Base-by-base conservation (phyloP, 2,797 vertebrate genomes). In the Lophotriccus pileatus region DNA sequence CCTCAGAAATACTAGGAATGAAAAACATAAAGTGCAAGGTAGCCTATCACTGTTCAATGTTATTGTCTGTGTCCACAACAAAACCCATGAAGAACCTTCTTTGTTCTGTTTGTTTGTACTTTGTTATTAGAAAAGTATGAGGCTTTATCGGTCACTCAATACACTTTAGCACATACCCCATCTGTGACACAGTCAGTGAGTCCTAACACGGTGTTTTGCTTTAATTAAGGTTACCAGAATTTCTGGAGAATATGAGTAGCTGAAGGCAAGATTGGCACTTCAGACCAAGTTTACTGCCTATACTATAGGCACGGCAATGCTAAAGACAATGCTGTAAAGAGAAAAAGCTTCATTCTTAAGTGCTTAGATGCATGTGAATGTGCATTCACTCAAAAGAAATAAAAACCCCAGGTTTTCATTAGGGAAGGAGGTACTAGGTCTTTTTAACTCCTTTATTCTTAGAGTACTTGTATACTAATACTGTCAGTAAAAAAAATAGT, bases 241-340 rank as follows among this genome's bases (percentile, higher is more conserved):
- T 59, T 77, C 49, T 75, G 23, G 70, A 72, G 28, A 30, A 27
- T 59, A 37, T 55, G 24, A 25, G 36, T 10, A 78, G 47, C 14
- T 74, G 23, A 50, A 84, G 53, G 19, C 14, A 67, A 63, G 43
- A 70, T 11, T 16, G 19, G 4, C 12, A 43, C 14, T 63, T 84
- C 24, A 34, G 22, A 30, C 4, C 19, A 46, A n/a, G 2, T 58
- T 66, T 49, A 62, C 22, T 53, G 19, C 18, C 24, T 25, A 6
- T 20, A 44, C 1, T 6, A 23, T 10, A 46, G 28, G 7, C 9
- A 58, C 14, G 9, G 3, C 6, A 73, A 10, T 8, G 2, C 18
- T 58, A 74, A 81, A 89, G 49, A 7, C 7, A 44, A 1, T 32
- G 10, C 14, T 49, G 28, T 44, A 53, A 58, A 66, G 8, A 91